Evolutionary conservation across 1,140 invertebrate genomes (phyloP).

Genomic region (Solen grandis): DNA sequence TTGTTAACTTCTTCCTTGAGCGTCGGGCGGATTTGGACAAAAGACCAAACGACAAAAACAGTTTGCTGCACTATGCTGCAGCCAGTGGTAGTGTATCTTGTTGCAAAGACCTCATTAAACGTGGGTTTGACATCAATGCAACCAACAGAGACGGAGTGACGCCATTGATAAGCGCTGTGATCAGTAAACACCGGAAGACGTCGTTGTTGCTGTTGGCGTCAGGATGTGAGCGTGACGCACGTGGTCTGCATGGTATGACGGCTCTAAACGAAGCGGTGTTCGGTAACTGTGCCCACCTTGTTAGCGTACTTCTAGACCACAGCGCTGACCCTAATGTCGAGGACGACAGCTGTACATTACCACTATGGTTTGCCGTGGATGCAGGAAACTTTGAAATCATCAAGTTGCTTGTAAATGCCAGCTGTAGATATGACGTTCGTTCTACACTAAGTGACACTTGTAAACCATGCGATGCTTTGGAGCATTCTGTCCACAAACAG

Average conservation of each 20-base stretch:
- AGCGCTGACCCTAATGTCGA: constrained; percentile 69
- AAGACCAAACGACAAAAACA: constrained; percentile 71
- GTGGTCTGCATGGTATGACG: constrained; percentile 73
- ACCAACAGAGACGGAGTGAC: constrained; percentile 74
- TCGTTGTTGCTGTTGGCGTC: constrained; percentile 64
- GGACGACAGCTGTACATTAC: constrained; percentile 72
- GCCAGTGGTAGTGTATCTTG: constrained; percentile 74
- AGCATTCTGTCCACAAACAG: constrained; percentile 70
- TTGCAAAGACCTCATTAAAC: constrained; percentile 69
- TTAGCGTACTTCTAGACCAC: constrained; percentile 68
- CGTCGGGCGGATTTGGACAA: constrained; percentile 69
- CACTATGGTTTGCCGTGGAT: constrained; percentile 76
- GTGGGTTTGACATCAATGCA: constrained; percentile 74
- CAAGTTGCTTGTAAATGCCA: constrained; percentile 67
- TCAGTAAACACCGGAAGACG: constrained; percentile 68
- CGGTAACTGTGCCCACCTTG: constrained; percentile 66
- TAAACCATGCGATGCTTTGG: constrained; percentile 70
- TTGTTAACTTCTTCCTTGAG: constrained; percentile 70
- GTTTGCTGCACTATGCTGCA: constrained; percentile 77
- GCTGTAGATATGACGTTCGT: constrained; percentile 64
- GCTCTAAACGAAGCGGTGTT: constrained; percentile 75
- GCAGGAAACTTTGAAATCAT: constrained; percentile 64
- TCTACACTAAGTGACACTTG: constrained; percentile 66
- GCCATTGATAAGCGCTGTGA: constrained; percentile 74
- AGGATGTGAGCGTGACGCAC: constrained; percentile 65